phyloP scores from a whole-genome alignment of 2,888 invertebrate species.

The Cetonia aurata region DNA sequence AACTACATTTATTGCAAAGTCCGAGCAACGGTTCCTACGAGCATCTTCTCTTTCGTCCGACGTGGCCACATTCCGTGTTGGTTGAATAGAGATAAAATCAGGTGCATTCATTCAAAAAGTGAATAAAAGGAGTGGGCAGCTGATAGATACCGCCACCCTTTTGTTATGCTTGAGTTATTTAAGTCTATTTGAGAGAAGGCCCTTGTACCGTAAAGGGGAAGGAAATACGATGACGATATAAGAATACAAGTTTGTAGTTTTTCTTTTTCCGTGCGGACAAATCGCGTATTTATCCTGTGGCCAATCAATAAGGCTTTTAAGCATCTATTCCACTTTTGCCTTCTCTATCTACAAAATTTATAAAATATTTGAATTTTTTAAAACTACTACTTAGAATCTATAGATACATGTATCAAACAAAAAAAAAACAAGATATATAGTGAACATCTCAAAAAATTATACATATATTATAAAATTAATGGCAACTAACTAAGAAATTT shows the following conservation, averaged over 20 bases:
- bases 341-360: too few relatives aligned
- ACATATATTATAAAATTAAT: too few relatives aligned
- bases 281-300: neutral
- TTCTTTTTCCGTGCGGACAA: neutral
- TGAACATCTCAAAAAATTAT: too few relatives aligned
- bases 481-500: too few relatives aligned
- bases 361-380: too few relatives aligned
- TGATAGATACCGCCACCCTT: slow-evolving; percentile 43
- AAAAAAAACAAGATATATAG: too few relatives aligned
- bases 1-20: slow-evolving; percentile 54
- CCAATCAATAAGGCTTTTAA: neutral
- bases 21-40: slow-evolving; percentile 33
- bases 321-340: neutral
- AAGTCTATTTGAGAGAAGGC: slow-evolving; percentile 40
- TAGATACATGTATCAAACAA: too few relatives aligned
- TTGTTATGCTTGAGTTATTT: slow-evolving; percentile 43
- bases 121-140: slow-evolving; percentile 41
- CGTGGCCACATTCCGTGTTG: slow-evolving; percentile 13
- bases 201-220: slow-evolving; percentile 1
- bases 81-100: slow-evolving; percentile 42
- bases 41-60: slow-evolving; percentile 36
- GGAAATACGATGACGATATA: too few relatives aligned
- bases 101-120: slow-evolving; percentile 40
- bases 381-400: too few relatives aligned
- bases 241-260: slow-evolving; percentile 2